These are phyloP conservation scores for Alouatta palliata DNA, from an alignment of 2,113 vertebrate genomes.

Conservation along the genomic window DNA sequence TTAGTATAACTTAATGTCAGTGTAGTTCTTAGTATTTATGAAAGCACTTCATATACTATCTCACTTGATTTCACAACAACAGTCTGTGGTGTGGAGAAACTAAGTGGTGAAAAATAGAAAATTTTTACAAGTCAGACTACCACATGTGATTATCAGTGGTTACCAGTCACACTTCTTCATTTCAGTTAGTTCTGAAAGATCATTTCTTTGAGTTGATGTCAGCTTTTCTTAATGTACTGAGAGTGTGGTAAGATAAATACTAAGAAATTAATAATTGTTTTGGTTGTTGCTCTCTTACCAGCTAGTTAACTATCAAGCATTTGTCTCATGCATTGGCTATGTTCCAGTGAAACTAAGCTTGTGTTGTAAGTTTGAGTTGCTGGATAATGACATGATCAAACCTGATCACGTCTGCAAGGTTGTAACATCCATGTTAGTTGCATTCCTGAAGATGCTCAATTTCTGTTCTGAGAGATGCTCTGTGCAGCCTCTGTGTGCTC, in stretches of 20 bases:
- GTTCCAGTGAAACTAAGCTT: not conserved
- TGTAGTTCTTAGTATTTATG: not conserved
- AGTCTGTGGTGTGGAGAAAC: not conserved
- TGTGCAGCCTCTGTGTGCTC: not conserved
- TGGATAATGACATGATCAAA: not conserved
- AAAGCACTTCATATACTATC: not conserved
- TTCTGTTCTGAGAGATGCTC: not conserved
- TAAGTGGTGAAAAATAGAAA: not conserved
- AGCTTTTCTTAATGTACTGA: slow-evolving; percentile 7
- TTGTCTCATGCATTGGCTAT: slow-evolving; percentile 23
- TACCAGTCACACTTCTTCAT: not conserved
- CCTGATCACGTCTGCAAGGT: not conserved
- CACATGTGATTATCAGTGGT: not conserved
- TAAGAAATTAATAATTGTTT: not conserved
- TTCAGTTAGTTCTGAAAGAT: not conserved
- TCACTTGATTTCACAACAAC: not conserved
- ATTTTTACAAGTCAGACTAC: not conserved
- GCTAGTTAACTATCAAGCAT: slow-evolving; percentile 10
- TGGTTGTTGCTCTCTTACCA: not conserved
- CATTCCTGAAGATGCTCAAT: not conserved
- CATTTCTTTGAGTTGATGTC: slow-evolving; percentile 27
- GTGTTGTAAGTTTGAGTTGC: not conserved
- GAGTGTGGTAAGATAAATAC: not conserved
- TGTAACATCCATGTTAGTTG: not conserved
- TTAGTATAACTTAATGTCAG: not conserved